A percentile compares a stretch with the other conserved stretches of the same genome.
These are phyloP conservation scores for Pipa parva DNA, from an alignment of 2,113 vertebrate genomes.

Conservation along the genomic window DNA sequence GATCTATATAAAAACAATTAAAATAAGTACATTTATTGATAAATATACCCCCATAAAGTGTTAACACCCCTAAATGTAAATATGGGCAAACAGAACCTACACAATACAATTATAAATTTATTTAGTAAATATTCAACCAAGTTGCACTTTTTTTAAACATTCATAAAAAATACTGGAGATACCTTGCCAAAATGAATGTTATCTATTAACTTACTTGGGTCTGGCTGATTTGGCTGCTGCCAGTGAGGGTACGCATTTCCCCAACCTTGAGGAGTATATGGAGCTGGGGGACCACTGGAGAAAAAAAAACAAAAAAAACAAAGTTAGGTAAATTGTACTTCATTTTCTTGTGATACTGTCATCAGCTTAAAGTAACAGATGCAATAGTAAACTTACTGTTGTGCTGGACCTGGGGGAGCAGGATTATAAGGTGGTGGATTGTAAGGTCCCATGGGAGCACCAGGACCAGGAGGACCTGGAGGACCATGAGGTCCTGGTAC, in stretches of 20 bases:
- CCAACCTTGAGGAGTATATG: constrained; percentile 95
- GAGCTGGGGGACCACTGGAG: constrained; percentile 87
- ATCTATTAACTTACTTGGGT: constrained; percentile 95
- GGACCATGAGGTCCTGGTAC: constrained; percentile 84
- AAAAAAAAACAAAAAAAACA: not conserved
- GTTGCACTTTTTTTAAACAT: too few relatives aligned
- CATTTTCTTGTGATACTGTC: not conserved
- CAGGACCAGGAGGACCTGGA: constrained; percentile 87
- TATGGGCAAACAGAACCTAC: too few relatives aligned
- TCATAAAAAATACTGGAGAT: too few relatives aligned
- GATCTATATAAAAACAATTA: too few relatives aligned
- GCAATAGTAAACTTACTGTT: constrained; percentile 76
- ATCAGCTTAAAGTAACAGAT: too few relatives aligned
- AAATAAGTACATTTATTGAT: too few relatives aligned
- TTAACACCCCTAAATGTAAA: too few relatives aligned
- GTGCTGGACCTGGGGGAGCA: constrained; percentile 86
- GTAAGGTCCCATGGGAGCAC: constrained; percentile 93
- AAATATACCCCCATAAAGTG: too few relatives aligned
- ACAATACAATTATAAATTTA: too few relatives aligned
- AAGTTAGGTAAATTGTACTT: not conserved
- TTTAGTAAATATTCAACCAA: too few relatives aligned
- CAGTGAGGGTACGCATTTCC: constrained; percentile 95
- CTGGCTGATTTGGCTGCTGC: constrained; percentile 91
- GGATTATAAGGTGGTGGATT: constrained; percentile 95
- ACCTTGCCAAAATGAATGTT: too few relatives aligned